Conservation (phyloP, 2,797 vertebrate species). For the Euthynnus affinis region DNA sequence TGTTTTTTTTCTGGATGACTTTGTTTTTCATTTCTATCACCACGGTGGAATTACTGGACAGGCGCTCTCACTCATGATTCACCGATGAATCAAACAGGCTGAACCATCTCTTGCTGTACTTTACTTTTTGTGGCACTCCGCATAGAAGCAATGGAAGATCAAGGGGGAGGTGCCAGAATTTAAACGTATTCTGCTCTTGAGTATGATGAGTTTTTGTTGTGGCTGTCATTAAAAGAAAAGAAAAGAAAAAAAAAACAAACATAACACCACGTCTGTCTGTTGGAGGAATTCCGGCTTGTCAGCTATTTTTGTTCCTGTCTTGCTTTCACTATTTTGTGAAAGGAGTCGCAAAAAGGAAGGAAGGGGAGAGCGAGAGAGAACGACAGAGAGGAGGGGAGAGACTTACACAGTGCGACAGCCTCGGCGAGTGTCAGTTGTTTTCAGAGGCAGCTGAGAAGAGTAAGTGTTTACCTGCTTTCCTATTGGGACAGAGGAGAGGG, state of each 20-base stretch:
- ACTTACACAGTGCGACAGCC: conserved; percentile 41
- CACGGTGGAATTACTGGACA: conserved; percentile 27
- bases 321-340: conserved; percentile 91
- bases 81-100: conserved; percentile 4
- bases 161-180: conserved; percentile 11
- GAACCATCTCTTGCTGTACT: neutral
- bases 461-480: conserved; percentile 76
- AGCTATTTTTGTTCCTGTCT: conserved; percentile 81
- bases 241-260: neutral
- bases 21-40: conserved; percentile 8
- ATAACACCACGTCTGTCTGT: conserved; percentile 37
- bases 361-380: conserved; percentile 72
- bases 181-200: conserved; percentile 2
- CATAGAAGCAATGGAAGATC: conserved; percentile 1
- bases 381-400: conserved; percentile 61
- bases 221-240: conserved; percentile 20
- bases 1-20: conserved; percentile 1
- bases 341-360: conserved; percentile 87
- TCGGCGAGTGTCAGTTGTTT: conserved; percentile 65
- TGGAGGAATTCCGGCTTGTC: conserved; percentile 72
- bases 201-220: conserved; percentile 29
- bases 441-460: conserved; percentile 74
- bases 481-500: conserved; percentile 58
- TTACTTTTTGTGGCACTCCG: neutral
- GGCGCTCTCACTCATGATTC: conserved; percentile 17